Evolutionary conservation across 2,888 invertebrate species (phyloP), one percentile per base, ranked within the genome.

Genomic region (Caenorhabditis sulstoni): DNA sequence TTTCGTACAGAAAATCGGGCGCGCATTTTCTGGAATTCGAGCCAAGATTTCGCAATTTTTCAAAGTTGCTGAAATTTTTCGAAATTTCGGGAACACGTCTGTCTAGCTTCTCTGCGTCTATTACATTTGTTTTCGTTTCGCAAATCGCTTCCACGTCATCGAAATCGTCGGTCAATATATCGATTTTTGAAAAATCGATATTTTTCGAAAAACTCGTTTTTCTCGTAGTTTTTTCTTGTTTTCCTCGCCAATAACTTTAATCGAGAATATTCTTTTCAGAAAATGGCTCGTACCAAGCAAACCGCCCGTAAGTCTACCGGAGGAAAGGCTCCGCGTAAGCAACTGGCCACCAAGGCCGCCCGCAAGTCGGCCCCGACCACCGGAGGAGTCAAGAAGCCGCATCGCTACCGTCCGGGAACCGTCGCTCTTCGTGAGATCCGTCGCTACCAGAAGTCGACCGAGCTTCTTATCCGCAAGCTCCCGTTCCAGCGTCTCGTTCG

Each of bases 361-460:
- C 73, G 73, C 37, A 73, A 73, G 20, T 73, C 73, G 29, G 73
- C 73, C 0, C 73, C 73, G 64, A 64, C 73, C 50, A 73, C 96
- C 87, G 96, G 96, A 87, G 96, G 84, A 49, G 84, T 84, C 79
- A 96, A 96, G 93, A 96, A 96, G 91, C 96, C 96, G 83, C 96
- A 96, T 94, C 94, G 96, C 93, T 96, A 96, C 92, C 94, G 94
- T 91, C 96, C 96, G 79, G 96, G 96, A 92, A 96, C 96, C 37
- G 96, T 97, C 80, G 96, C 96, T 82, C 94, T 97, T 89, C 94
- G 96, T 93, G 96, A 97, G 93, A 96, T 96, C 91, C 94, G 96
- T 93, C 94, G 96, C 92, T 96, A 96, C 92, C 96, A 96, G 92
- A 96, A 96, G 91, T 95, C 95, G 1, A 96, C 96, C 4, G 96